Evolutionary conservation across 2,888 invertebrate genomes (phyloP).

Genomic region (Mycalesis mineus): DNA sequence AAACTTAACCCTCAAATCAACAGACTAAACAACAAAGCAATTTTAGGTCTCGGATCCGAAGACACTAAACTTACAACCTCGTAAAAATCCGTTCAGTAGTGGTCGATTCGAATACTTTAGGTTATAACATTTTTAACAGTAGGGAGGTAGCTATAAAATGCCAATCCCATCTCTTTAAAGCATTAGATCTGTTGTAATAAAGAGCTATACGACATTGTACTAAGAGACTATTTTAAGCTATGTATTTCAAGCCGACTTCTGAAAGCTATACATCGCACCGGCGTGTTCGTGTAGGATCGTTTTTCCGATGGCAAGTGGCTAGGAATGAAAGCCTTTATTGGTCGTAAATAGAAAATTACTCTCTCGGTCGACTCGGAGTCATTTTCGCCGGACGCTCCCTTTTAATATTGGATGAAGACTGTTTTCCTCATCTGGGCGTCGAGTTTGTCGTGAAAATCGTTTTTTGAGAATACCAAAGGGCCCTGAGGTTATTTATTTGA

Average conservation of each 20-base stretch:
- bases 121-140: too few species aligned
- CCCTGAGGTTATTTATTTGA: not conserved
- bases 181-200: too few species aligned
- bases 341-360: constrained; percentile 65
- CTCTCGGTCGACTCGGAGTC: constrained; percentile 44
- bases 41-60: too few species aligned
- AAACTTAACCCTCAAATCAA: too few species aligned
- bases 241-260: constrained; percentile 1
- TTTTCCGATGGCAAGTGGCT: constrained; percentile 60
- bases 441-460: not conserved
- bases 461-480: not conserved
- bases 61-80: too few species aligned
- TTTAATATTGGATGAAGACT: constrained; percentile 38
- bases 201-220: too few species aligned
- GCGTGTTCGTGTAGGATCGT: constrained; percentile 28
- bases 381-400: constrained; percentile 47
- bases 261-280: constrained; percentile 19
- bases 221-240: too few species aligned
- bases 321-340: constrained; percentile 63
- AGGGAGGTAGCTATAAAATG: too few species aligned
- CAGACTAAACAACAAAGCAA: too few species aligned
- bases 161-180: too few species aligned
- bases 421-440: constrained; percentile 10
- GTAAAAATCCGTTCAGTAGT: too few species aligned
- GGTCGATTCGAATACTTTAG: too few species aligned